Percentiles rank a stretch among this genome's conserved stretches.
Conservation (phyloP, 2,888 invertebrate species). For the Trichogramma evanescens region DNA sequence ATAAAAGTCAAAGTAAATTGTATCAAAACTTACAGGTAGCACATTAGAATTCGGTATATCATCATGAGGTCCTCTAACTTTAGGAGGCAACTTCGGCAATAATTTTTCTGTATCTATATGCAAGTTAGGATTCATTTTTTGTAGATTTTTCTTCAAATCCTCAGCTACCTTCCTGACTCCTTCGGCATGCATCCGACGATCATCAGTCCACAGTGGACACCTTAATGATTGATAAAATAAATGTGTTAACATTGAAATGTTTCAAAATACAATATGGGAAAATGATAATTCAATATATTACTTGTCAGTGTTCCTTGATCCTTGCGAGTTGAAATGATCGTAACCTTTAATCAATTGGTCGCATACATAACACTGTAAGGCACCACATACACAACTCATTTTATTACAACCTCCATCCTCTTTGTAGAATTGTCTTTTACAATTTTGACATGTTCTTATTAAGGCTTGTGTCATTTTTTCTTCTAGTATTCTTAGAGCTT, state of each 20-base stretch:
- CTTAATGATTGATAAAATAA: constrained; percentile 28
- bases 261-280: background rate
- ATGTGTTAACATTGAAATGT: background rate
- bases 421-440: constrained; percentile 39
- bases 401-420: constrained; percentile 38
- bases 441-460: constrained; percentile 36
- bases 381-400: constrained; percentile 34
- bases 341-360: constrained; percentile 51
- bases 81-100: constrained; percentile 28
- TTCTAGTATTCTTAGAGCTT: constrained; percentile 50
- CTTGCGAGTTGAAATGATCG: constrained; percentile 51
- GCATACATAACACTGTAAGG: constrained; percentile 44
- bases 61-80: constrained; percentile 28
- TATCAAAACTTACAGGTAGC: constrained; percentile 16
- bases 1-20: background rate
- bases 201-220: constrained; percentile 48
- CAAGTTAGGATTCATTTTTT: constrained; percentile 37
- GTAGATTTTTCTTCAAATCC: constrained; percentile 40
- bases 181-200: constrained; percentile 39
- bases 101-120: constrained; percentile 39
- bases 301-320: constrained; percentile 30
- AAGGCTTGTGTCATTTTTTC: constrained; percentile 53
- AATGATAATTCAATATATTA: background rate
- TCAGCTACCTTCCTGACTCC: constrained; percentile 45
- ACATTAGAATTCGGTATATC: constrained; percentile 22